A percentile compares a stretch with the other conserved stretches of the same genome.
phyloP scores from a whole-genome alignment of 2,113 vertebrate species.

The Labeo rohita region DNA sequence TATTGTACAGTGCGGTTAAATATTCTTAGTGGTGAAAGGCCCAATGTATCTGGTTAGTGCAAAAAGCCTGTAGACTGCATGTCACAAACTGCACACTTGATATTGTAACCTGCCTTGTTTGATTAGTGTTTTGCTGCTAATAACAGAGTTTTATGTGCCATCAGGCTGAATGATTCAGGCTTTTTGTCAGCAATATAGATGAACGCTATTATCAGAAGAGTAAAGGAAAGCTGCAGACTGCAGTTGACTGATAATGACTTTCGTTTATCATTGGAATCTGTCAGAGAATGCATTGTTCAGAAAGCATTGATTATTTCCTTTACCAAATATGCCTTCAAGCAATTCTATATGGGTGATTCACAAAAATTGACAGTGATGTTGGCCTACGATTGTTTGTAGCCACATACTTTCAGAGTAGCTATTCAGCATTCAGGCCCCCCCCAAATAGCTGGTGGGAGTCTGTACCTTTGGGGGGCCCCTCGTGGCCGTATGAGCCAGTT shows the following conservation, averaged over 20 bases:
- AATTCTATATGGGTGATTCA: not conserved
- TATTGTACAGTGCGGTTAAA: not conserved
- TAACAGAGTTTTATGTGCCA: not conserved
- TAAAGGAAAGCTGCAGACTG: not conserved
- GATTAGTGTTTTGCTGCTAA: not conserved
- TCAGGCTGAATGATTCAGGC: not conserved
- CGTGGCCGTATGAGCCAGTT: not conserved
- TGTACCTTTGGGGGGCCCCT: not conserved
- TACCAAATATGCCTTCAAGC: not conserved
- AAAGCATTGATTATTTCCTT: not conserved
- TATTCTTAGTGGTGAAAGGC: constrained; percentile 10
- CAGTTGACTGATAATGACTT: constrained; percentile 11
- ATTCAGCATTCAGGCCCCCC: not conserved
- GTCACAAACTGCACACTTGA: not conserved
- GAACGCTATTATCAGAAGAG: constrained; percentile 1
- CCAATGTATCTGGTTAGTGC: not conserved
- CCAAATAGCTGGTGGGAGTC: not conserved
- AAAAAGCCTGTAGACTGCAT: not conserved
- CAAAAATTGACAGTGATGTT: not conserved
- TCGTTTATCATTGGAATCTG: not conserved
- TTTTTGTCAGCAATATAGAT: not conserved
- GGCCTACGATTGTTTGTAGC: not conserved
- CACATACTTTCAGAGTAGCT: not conserved
- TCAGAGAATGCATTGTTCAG: not conserved
- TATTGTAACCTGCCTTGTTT: not conserved